Evolutionary conservation across 2,888 invertebrate species (phyloP).

Genomic region (Synanthedon tipuliformis): DNA sequence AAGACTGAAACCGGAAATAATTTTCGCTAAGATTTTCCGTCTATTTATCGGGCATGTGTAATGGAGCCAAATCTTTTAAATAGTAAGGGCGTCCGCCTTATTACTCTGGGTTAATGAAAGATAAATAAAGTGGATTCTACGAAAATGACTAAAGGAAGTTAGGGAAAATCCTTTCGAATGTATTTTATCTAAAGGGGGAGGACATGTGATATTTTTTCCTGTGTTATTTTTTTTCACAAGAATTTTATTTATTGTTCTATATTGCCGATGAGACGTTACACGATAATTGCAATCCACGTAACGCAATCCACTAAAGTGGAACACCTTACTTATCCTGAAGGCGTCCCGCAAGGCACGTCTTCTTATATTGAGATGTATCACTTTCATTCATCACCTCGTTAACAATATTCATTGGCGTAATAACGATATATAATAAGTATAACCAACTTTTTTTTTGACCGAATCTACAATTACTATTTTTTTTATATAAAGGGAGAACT

Average conservation of each 20-base stretch:
- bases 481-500: too few relatives aligned
- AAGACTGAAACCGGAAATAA: slow-evolving; percentile 25
- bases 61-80: slow-evolving; percentile 26
- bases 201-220: too few relatives aligned
- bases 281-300: slow-evolving; percentile 47
- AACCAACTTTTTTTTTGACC: too few relatives aligned
- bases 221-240: background rate
- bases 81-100: slow-evolving; percentile 20
- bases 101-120: slow-evolving; percentile 30
- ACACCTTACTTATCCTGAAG: slow-evolving; percentile 57
- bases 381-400: slow-evolving; percentile 40
- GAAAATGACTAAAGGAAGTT: background rate
- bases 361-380: slow-evolving; percentile 52
- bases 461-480: too few relatives aligned
- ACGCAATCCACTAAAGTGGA: slow-evolving; percentile 51
- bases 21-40: slow-evolving; percentile 52
- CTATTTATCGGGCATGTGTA: slow-evolving; percentile 47
- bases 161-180: too few relatives aligned
- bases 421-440: slow-evolving; percentile 1
- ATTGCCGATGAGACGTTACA: slow-evolving; percentile 21
- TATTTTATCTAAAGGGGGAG: background rate
- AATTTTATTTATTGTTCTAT: background rate
- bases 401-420: slow-evolving; percentile 9
- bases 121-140: slow-evolving; percentile 3
- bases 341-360: slow-evolving; percentile 46